Evolutionary conservation across 2,113 vertebrate species (phyloP).

Genomic region (Colius striatus): DNA sequence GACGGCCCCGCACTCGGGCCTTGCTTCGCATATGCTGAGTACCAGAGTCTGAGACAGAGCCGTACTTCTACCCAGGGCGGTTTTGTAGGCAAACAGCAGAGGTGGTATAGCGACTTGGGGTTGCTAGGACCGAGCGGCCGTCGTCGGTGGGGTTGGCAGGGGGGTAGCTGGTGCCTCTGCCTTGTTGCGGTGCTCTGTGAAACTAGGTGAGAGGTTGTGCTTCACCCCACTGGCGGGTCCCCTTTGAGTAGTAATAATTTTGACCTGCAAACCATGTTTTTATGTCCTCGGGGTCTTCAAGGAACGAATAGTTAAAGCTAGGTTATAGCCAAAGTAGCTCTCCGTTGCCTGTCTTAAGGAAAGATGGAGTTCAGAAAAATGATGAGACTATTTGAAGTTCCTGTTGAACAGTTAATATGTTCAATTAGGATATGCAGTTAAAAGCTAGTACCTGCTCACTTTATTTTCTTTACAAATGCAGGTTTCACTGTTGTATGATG

Average conservation of each 20-base stretch:
- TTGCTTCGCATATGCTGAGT: too few species aligned
- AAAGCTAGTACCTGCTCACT: neutral
- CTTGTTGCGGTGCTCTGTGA: accelerated
- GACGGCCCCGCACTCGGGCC: too few species aligned
- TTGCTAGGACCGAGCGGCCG: accelerated
- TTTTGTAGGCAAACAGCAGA: accelerated
- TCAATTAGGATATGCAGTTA: neutral
- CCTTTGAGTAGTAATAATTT: neutral
- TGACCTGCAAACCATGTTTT: neutral
- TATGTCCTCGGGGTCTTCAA: too few species aligned
- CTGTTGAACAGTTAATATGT: accelerated
- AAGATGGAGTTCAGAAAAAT: neutral
- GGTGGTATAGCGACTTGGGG: too few species aligned
- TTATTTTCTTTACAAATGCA: neutral
- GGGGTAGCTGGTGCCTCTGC: too few species aligned
- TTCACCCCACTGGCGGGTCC: neutral
- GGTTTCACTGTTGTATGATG: neutral
- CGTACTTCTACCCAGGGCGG: accelerated
- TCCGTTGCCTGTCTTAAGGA: neutral
- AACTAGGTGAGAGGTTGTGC: neutral
- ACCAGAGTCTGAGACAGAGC: too few species aligned
- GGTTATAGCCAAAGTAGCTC: too few species aligned
- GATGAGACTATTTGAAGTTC: neutral
- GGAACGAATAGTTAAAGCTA: neutral
- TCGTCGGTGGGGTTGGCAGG: neutral